A percentile compares a stretch with the other conserved stretches of the same genome.
Conservation (phyloP, 2,113 vertebrate species). For the Cavia aperea region DNA sequence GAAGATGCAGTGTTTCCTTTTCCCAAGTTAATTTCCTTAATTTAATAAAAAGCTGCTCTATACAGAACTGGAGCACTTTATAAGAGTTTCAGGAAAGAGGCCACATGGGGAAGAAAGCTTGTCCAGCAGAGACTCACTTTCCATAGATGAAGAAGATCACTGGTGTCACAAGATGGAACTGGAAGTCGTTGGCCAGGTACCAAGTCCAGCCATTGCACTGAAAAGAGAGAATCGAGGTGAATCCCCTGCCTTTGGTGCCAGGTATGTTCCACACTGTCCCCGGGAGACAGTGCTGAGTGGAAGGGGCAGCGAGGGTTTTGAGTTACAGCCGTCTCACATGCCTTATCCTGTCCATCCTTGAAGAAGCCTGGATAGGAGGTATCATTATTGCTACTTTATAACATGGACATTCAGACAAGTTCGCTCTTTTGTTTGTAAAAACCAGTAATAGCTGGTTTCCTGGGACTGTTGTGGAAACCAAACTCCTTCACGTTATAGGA, state of each 20-base stretch:
- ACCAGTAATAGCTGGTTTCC: background rate
- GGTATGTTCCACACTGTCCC: fast-evolving
- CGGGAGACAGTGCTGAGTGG: background rate
- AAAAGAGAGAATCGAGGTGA: slow-evolving; percentile 29
- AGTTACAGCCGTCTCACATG: background rate
- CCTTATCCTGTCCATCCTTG: background rate
- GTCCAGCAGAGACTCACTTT: slow-evolving; percentile 69
- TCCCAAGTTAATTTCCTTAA: background rate
- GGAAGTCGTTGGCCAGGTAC: slow-evolving; percentile 88
- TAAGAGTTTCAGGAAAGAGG: background rate
- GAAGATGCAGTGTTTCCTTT: too few species aligned
- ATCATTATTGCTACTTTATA: background rate
- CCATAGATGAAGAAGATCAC: slow-evolving; percentile 77
- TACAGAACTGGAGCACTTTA: fast-evolving
- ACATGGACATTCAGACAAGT: background rate
- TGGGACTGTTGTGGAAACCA: background rate
- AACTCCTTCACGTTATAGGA: fast-evolving
- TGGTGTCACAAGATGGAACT: slow-evolving; percentile 82
- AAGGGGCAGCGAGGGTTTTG: background rate
- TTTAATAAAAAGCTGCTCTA: background rate
- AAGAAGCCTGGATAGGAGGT: too few species aligned
- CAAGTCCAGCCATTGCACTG: slow-evolving; percentile 88
- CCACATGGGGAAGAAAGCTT: background rate
- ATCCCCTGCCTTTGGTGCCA: fast-evolving
- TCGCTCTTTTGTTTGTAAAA: background rate